Evolutionary conservation across 2,113 vertebrate species (phyloP).

Genomic region (Gambusia affinis): DNA sequence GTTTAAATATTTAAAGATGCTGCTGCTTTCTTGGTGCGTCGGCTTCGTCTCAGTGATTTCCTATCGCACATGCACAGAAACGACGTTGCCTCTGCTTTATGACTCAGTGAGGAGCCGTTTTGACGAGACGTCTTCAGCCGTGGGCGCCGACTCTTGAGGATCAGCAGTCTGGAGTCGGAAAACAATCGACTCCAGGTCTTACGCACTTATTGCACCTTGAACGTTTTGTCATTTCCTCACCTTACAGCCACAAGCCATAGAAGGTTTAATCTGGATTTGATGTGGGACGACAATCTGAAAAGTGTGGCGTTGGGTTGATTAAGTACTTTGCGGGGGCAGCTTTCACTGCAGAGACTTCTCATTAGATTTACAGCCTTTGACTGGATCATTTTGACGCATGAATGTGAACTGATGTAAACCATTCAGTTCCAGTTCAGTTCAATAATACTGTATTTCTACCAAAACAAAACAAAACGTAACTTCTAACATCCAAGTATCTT

Average conservation of each 20-base stretch:
- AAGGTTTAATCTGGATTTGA: not conserved
- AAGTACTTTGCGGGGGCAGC: too few species aligned
- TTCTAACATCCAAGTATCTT: too few species aligned
- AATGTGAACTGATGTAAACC: too few species aligned
- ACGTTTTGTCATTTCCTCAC: not conserved
- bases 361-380: too few species aligned
- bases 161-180: constrained; percentile 3
- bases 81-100: not conserved
- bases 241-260: not conserved
- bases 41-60: not conserved
- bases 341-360: too few species aligned
- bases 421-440: too few species aligned
- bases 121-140: constrained; percentile 16
- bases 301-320: not conserved
- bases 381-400: too few species aligned
- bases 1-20: not conserved
- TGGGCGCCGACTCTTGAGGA: constrained; percentile 8
- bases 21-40: not conserved
- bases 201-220: too few species aligned
- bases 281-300: not conserved
- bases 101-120: constrained; percentile 26
- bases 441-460: too few species aligned
- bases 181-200: not conserved
- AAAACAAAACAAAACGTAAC: too few species aligned
- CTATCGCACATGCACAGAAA: constrained; percentile 3